Evolutionary conservation across 2,797 vertebrate genomes (phyloP), one percentile per base, ranked within the genome.

Genomic region (Megalops cyprinoides): DNA sequence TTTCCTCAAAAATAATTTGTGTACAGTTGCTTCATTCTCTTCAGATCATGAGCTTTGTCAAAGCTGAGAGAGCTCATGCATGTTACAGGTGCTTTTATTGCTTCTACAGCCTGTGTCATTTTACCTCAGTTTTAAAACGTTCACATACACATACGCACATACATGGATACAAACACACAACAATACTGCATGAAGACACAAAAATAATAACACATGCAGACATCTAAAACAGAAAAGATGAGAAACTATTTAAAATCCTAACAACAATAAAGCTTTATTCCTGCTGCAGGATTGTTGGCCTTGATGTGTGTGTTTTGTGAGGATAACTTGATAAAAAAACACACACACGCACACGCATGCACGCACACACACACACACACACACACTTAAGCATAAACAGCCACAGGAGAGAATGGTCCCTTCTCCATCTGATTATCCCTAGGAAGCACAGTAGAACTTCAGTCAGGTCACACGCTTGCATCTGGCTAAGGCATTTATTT

Each of bases 401-500:
- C 85, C 87, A 83, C 88, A 88, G 83, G 87, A 55, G 78, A 88
- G 91, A 91, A 86, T 85, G 74, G 65, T 53, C 83, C 85, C 58
- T 84, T 48, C 81, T 5, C 34, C 83, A 83, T 84, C 84, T 87
- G 84, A 91, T 91, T 86, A 90, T 88, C 89, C 89, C 86, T 86
- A 88, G 87, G 83, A 87, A 79, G 79, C 85, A 91, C 79, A 65
- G 73, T 76, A 83, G 82, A 84, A 90, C 86, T 89, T 87, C 81
- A 90, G 84, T 89, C 79, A 86, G 46, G 56, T 9, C 34, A 69
- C 60, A 81, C 80, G 81, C 12, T 25, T 86, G 85, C 87, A 88
- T 88, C 88, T 91, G 90, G 85, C 55, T 80, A 85, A 85, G 74
- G 79, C 65, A 46, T 46, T 86, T 89, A 87, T 91, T 91, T 91